Conservation (phyloP, 2,113 vertebrate genomes). For the Mobula hypostoma region DNA sequence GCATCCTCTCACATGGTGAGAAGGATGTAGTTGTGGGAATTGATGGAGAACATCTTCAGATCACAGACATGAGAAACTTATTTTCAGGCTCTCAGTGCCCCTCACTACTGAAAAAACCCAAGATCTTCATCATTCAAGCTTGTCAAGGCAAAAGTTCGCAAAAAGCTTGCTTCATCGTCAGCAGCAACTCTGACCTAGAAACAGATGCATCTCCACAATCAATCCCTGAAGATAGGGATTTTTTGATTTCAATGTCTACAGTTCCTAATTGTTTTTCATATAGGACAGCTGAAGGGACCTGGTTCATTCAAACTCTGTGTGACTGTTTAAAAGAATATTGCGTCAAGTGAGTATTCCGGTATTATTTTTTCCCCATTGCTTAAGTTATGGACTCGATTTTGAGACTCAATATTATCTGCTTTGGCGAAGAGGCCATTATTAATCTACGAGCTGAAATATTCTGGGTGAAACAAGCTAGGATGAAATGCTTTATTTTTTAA, state of each 20-base stretch:
- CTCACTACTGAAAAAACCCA: constrained; percentile 57
- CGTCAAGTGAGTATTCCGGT: constrained; percentile 46
- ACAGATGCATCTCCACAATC: constrained; percentile 43
- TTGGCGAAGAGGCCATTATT: neutral
- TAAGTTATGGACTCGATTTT: neutral
- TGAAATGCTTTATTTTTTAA: neutral
- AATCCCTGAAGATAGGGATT: constrained; percentile 57
- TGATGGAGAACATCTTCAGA: constrained; percentile 47
- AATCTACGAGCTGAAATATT: neutral
- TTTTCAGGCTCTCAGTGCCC: constrained; percentile 56
- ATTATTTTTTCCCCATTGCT: neutral
- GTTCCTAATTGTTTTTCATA: constrained; percentile 51
- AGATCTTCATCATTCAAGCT: constrained; percentile 64
- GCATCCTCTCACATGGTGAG: constrained; percentile 64
- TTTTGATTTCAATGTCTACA: constrained; percentile 64
- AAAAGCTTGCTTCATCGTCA: neutral
- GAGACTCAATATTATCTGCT: neutral
- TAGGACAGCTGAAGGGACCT: constrained; percentile 48
- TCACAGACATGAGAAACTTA: constrained; percentile 48
- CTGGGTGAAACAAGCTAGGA: too few species aligned
- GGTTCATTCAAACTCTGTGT: constrained; percentile 71
- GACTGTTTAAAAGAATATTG: constrained; percentile 47
- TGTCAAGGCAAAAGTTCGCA: constrained; percentile 47
- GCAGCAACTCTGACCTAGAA: constrained; percentile 38
- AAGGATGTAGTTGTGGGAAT: constrained; percentile 52